A percentile compares a stretch with the other conserved stretches of the same genome.
Conservation (phyloP, 2,113 vertebrate species). For the Hippocampus barbouri region DNA sequence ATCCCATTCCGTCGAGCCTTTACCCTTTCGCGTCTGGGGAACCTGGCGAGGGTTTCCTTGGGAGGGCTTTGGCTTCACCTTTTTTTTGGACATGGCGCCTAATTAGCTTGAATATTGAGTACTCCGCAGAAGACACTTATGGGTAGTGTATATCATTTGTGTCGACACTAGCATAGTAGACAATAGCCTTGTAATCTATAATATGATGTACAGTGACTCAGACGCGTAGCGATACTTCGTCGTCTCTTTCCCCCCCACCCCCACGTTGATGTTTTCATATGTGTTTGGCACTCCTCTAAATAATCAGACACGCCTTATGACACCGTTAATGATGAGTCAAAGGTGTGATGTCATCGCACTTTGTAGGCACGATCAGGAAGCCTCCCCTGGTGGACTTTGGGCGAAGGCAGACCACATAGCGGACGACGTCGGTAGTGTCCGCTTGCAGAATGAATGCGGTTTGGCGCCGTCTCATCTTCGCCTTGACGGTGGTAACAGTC, state of each 20-base stretch:
- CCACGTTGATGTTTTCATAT: neutral
- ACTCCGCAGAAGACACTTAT: neutral
- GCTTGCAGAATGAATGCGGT: neutral
- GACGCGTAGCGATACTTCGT: neutral
- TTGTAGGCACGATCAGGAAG: neutral
- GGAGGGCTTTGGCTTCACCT: neutral
- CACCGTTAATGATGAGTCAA: conserved; percentile 2
- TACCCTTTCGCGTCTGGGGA: neutral
- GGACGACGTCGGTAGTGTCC: neutral
- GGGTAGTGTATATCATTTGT: neutral
- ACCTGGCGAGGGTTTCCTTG: neutral
- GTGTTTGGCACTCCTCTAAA: neutral
- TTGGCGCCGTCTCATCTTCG: conserved; percentile 50
- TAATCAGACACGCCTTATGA: neutral
- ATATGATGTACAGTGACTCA: neutral
- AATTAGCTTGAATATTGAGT: neutral
- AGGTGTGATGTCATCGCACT: neutral
- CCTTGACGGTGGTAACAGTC: conserved; percentile 55
- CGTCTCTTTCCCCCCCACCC: neutral
- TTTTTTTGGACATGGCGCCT: neutral
- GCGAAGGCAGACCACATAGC: neutral
- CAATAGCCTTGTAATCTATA: neutral
- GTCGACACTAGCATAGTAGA: neutral
- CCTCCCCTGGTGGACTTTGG: neutral
- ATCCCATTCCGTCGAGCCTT: neutral